Conservation (phyloP, 2,797 vertebrate species). For the Epinephelus malabaricus region DNA sequence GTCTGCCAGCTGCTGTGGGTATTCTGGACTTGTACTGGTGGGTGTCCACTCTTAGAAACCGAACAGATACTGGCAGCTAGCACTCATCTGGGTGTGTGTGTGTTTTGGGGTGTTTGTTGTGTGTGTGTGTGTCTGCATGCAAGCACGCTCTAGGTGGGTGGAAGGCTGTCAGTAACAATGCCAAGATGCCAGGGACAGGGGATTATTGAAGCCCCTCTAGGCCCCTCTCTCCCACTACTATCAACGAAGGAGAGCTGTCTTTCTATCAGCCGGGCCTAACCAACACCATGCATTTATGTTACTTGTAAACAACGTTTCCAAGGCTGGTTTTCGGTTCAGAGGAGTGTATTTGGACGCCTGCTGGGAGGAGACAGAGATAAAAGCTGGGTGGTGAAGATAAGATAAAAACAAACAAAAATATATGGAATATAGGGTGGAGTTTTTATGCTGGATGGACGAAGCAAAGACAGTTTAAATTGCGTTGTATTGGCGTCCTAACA, state of each 20-base stretch:
- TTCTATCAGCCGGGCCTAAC: conserved; percentile 71
- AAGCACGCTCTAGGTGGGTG: conserved; percentile 63
- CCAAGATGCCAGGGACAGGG: conserved; percentile 78
- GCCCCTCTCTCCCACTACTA: conserved; percentile 68
- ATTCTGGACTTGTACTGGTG: conserved; percentile 78
- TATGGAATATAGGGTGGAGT: conserved; percentile 31
- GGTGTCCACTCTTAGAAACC: conserved; percentile 75
- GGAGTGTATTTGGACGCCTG: conserved; percentile 71
- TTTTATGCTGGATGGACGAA: conserved; percentile 30
- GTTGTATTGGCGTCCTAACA: conserved; percentile 44
- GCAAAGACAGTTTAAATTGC: conserved; percentile 49
- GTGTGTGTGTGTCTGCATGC: conserved; percentile 36
- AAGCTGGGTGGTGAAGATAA: conserved; percentile 51
- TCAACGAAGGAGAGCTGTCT: conserved; percentile 78
- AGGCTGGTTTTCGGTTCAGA: conserved; percentile 59
- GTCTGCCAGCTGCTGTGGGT: conserved; percentile 77
- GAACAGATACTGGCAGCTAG: conserved; percentile 68
- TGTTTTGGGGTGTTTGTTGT: conserved; percentile 4
- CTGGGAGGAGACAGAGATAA: conserved; percentile 62
- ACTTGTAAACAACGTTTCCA: conserved; percentile 80
- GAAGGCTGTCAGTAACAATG: conserved; percentile 83
- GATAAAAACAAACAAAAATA: conserved; percentile 49
- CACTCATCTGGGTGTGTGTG: conserved; percentile 59
- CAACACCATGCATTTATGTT: conserved; percentile 80
- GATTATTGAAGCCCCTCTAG: conserved; percentile 79